These are phyloP conservation scores for Smutsia gigantea DNA, from an alignment of 2,797 vertebrate genomes.

Conservation along the genomic window DNA sequence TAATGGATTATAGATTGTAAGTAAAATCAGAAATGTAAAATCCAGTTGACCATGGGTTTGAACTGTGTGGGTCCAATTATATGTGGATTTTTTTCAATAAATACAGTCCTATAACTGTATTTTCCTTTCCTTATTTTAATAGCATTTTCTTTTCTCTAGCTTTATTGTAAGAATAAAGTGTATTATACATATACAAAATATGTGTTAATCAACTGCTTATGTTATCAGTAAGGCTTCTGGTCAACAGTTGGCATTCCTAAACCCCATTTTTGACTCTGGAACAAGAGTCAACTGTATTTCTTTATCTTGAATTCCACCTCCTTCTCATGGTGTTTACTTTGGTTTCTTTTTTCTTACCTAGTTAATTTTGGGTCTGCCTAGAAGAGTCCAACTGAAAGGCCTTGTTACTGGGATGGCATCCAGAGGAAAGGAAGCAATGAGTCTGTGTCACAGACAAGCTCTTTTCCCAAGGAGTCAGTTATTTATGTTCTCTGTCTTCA, in stretches of 20 bases:
- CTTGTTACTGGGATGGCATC: not conserved
- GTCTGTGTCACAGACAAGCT: not conserved
- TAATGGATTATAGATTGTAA: not conserved
- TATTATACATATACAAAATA: too few species aligned
- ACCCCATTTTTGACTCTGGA: too few species aligned
- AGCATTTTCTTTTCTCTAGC: too few species aligned
- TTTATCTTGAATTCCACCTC: not conserved
- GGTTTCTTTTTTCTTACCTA: not conserved
- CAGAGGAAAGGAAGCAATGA: not conserved
- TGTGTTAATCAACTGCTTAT: too few species aligned
- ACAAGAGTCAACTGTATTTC: not conserved
- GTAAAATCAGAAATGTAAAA: not conserved
- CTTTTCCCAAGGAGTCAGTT: not conserved
- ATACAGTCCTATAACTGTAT: too few species aligned
- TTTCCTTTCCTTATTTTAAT: too few species aligned
- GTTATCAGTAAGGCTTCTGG: too few species aligned
- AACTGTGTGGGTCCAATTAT: too few species aligned
- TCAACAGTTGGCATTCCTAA: too few species aligned
- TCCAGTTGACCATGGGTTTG: too few species aligned
- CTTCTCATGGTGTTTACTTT: not conserved
- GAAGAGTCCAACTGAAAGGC: not conserved
- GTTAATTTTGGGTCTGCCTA: not conserved
- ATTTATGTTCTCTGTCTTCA: not conserved
- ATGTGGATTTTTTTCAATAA: too few species aligned
- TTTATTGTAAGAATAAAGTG: too few species aligned